phyloP scores from a whole-genome alignment of 2,113 vertebrate species.

The Ariopsis seemanni region DNA sequence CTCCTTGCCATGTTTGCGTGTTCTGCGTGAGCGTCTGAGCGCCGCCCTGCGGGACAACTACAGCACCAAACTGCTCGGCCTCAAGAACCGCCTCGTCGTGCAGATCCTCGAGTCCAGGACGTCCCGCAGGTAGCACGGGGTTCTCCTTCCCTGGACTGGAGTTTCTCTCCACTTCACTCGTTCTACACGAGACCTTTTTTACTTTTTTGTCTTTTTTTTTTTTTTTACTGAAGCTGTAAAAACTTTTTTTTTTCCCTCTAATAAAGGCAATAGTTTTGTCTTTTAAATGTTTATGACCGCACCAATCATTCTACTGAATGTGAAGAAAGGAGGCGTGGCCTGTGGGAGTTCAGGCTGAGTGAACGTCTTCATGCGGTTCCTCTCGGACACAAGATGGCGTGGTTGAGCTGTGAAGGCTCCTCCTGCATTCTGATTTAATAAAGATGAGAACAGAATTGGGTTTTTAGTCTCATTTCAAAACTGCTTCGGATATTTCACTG shows the following conservation, averaged over 20 bases:
- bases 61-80: slow-evolving; percentile 73
- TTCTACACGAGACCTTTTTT: too few relatives aligned
- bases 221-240: not conserved
- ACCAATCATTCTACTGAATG: not conserved
- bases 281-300: not conserved
- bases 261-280: not conserved
- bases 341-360: not conserved
- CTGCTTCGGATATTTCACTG: not conserved
- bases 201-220: too few relatives aligned
- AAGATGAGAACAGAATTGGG: not conserved
- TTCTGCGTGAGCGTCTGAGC: slow-evolving; percentile 68
- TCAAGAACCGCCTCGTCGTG: slow-evolving; percentile 82
- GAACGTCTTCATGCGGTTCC: not conserved
- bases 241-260: not conserved
- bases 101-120: slow-evolving; percentile 80
- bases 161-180: not conserved
- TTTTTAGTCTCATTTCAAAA: not conserved
- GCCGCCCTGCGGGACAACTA: slow-evolving; percentile 75
- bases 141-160: not conserved
- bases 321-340: not conserved
- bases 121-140: slow-evolving; percentile 50
- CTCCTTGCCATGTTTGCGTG: slow-evolving; percentile 70
- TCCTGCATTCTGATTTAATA: not conserved
- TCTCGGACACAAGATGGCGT: not conserved
- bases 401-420: not conserved